Percentiles rank a stretch among this genome's conserved stretches.
phyloP scores from a whole-genome alignment of 2,888 invertebrate species.

The Synanthedon tipuliformis region DNA sequence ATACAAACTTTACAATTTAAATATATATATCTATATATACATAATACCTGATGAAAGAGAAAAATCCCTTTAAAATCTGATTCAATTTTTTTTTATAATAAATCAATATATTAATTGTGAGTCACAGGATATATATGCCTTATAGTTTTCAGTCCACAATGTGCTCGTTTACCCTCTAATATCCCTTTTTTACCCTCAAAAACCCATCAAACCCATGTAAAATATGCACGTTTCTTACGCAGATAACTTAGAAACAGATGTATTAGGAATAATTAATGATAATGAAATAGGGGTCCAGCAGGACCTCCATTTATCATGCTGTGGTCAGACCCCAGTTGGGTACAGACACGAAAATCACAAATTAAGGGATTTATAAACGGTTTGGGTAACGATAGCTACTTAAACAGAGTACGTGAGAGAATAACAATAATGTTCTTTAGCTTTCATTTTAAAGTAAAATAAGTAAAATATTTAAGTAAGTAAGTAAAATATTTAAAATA shows the following conservation, averaged over 20 bases:
- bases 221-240: constrained; percentile 11
- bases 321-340: constrained; percentile 21
- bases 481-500: constrained; percentile 1
- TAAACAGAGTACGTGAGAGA: constrained; percentile 4
- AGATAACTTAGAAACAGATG: constrained; percentile 15
- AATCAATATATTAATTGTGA: not conserved
- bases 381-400: constrained; percentile 11
- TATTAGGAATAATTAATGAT: constrained; percentile 33
- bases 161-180: not conserved
- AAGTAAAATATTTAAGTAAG: too few relatives aligned
- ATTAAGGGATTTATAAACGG: constrained; percentile 28
- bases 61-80: too few relatives aligned
- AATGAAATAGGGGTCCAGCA: constrained; percentile 26
- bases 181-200: constrained; percentile 4
- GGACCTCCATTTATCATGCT: constrained; percentile 32
- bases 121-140: not conserved
- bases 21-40: too few relatives aligned
- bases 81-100: too few relatives aligned
- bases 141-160: not conserved
- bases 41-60: too few relatives aligned
- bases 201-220: constrained; percentile 2
- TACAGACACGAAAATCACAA: constrained; percentile 27
- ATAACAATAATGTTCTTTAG: too few relatives aligned
- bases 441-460: not conserved
- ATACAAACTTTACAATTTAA: too few relatives aligned